phyloP scores from a whole-genome alignment of 1,140 invertebrate species.

The Ditylenchus dipsaci region DNA sequence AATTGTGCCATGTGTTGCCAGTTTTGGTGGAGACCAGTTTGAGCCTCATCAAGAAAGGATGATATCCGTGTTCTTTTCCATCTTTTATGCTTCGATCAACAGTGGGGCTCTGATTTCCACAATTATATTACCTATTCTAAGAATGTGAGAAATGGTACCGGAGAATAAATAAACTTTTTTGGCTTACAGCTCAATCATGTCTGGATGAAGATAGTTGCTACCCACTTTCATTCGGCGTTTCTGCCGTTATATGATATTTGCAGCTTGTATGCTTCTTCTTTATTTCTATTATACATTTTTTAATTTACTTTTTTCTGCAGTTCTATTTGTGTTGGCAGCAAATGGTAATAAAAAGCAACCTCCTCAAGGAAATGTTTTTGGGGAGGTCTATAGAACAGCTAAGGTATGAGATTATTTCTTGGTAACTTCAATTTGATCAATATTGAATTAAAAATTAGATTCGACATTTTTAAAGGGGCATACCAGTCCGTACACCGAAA shows the following conservation, averaged over 20 bases:
- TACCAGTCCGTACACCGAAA: too few species aligned
- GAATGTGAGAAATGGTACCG: background rate
- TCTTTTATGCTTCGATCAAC: slow-evolving; percentile 26
- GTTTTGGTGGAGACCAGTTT: slow-evolving; percentile 95
- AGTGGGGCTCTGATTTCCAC: slow-evolving; percentile 2
- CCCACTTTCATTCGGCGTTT: slow-evolving; percentile 83
- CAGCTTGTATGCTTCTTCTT: slow-evolving; percentile 62
- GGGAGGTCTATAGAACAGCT: slow-evolving; percentile 25
- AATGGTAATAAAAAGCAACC: slow-evolving; percentile 63
- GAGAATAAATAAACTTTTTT: background rate
- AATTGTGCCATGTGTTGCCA: slow-evolving; percentile 92
- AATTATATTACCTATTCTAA: background rate
- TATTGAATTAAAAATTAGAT: too few species aligned
- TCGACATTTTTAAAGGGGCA: too few species aligned
- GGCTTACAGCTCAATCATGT: background rate
- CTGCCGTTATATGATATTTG: slow-evolving; percentile 75
- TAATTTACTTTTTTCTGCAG: slow-evolving; percentile 52
- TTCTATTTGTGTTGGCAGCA: slow-evolving; percentile 71
- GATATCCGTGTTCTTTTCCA: slow-evolving; percentile 28
- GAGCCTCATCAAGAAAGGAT: slow-evolving; percentile 65
- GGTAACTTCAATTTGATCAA: background rate
- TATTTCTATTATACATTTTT: background rate
- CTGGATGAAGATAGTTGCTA: slow-evolving; percentile 64
- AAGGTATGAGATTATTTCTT: slow-evolving; percentile 13
- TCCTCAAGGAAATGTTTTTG: slow-evolving; percentile 36